Conservation (phyloP, 2,888 invertebrate genomes). For the Brenthis hecate region DNA sequence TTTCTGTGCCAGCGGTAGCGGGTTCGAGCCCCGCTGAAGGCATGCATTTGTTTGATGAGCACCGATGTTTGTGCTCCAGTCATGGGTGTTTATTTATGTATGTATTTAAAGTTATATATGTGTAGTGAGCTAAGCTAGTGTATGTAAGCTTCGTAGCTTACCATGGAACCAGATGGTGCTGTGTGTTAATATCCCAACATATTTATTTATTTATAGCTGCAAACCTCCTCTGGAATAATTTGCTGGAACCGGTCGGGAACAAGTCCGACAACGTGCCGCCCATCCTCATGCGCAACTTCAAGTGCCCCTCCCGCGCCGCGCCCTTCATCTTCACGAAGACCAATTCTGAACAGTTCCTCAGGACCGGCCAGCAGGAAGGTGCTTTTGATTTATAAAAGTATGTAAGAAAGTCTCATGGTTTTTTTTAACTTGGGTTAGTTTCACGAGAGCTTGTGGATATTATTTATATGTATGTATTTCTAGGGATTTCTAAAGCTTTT, state of each 20-base stretch:
- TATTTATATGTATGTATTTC: no score
- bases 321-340: constrained; percentile 86
- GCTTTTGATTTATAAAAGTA: constrained; percentile 46
- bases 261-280: constrained; percentile 83
- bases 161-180: no score
- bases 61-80: no score
- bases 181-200: no score
- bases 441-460: background rate
- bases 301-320: constrained; percentile 80
- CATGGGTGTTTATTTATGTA: no score
- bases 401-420: background rate
- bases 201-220: constrained; percentile 66
- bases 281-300: constrained; percentile 82
- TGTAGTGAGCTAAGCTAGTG: no score
- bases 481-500: no score
- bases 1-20: no score
- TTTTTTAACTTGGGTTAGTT: background rate
- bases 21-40: no score
- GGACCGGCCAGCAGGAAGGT: constrained; percentile 61
- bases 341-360: constrained; percentile 68
- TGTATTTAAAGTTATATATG: no score
- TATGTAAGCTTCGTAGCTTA: no score
- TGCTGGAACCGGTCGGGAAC: constrained; percentile 86
- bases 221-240: constrained; percentile 88
- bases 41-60: no score